Conservation (phyloP, 2,888 invertebrate species). For the Erannis defoliaria region DNA sequence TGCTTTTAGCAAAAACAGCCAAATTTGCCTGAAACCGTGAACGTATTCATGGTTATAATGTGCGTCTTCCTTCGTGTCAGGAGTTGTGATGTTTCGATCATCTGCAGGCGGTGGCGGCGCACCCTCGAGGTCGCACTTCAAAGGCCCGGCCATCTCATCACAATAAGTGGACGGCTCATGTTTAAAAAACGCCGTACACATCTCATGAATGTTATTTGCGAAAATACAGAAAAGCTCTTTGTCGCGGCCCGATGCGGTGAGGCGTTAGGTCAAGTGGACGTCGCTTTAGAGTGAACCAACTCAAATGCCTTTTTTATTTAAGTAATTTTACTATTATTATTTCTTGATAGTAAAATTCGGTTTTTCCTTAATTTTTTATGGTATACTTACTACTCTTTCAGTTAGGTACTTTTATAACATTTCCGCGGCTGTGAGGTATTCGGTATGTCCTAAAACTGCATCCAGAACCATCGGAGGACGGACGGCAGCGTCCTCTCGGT, state of each 20-base stretch:
- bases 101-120: neutral
- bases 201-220: conserved; percentile 34
- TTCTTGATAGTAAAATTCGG: neutral
- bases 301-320: neutral
- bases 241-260: neutral
- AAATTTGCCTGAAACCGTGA: too few species aligned
- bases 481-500: too few species aligned
- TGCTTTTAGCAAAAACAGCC: too few species aligned
- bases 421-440: too few species aligned
- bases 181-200: conserved; percentile 24
- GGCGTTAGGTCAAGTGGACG: neutral
- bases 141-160: conserved; percentile 26
- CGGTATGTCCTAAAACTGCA: too few species aligned
- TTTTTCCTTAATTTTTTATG: too few species aligned
- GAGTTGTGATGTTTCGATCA: neutral
- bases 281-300: neutral
- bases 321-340: neutral
- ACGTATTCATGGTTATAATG: neutral
- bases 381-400: too few species aligned
- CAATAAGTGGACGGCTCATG: conserved; percentile 33
- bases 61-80: neutral
- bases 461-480: too few species aligned
- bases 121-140: conserved; percentile 22
- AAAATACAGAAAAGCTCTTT: conserved; percentile 28
- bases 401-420: too few species aligned